Base-by-base conservation (phyloP, 2,113 vertebrate species). In the Nyctereutes procyonoides region DNA sequence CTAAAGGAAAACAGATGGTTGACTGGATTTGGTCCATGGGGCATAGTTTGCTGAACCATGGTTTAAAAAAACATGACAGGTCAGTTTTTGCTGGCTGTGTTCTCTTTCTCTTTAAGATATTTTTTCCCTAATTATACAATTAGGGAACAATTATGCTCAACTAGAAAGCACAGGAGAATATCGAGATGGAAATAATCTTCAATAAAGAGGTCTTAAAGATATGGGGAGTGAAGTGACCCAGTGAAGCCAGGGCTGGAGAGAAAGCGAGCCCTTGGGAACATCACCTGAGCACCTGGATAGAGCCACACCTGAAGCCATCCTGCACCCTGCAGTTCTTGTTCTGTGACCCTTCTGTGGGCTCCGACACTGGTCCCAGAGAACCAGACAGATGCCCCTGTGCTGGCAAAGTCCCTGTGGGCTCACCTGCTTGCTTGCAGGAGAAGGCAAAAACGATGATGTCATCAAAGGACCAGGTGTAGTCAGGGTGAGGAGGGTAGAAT, bases 391-490 rank as follows among this genome's bases (percentile, higher is more conserved):
- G 3, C 13, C 55, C 51, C 82, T 0, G 9, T 7, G 74, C 38
- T 1, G 30, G 38, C 76, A 62, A 17, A 53, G 0, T 9, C 19
- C 43, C 74, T 9, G 0, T 3, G 8, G 4, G 43, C 98, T 97
- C 97, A 99, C 99, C 99, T 91, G 99, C 99, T 98, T 99, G 99
- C 32, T 98, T 99, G 93, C 99, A 99, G 71, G 99, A 99, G 97
- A 98, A 99, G 1, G 99, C 99, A 19, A 99, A 99, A 82, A 99
- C 99, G 28, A 99, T 99, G 98, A 99, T 99, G 98, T 99, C 99
- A 9, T 99, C 99, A 32, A 99, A 99, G 56, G 99, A 98, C 99
- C 99, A 99, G 89, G 98, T 99, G 97, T 99, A 99, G 95, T 99
- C 99, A 0, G 98, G 97, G 96, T 99, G 99, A 0, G 99, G 99